These are phyloP conservation scores for Poeciliopsis infans DNA, from an alignment of 2,797 vertebrate genomes.

Conservation along the genomic window DNA sequence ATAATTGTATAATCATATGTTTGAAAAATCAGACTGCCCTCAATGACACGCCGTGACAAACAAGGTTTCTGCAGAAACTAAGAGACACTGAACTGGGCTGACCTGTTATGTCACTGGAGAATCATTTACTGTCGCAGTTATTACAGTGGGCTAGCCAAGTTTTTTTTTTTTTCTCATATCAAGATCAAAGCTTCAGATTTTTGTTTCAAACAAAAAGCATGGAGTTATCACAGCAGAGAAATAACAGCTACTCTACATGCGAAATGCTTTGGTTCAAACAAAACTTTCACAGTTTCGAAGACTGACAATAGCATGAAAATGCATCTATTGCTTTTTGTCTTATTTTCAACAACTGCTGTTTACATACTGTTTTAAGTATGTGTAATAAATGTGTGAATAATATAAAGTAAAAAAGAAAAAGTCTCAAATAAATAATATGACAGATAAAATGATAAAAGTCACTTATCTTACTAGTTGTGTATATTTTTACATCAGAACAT, in stretches of 20 bases:
- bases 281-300: neutral
- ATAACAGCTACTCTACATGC: neutral
- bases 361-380: neutral
- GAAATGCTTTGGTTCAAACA: neutral
- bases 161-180: slow-evolving; percentile 34
- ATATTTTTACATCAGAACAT: neutral
- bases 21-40: slow-evolving; percentile 25
- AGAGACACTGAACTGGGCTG: slow-evolving; percentile 28
- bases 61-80: slow-evolving; percentile 8
- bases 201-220: slow-evolving; percentile 33
- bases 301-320: slow-evolving; percentile 1
- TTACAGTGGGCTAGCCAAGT: slow-evolving; percentile 37
- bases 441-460: neutral
- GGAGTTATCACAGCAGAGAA: slow-evolving; percentile 11
- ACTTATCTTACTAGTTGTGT: neutral
- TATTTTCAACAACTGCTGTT: neutral
- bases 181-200: slow-evolving; percentile 48
- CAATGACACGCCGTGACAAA: slow-evolving; percentile 24
- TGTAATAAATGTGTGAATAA: neutral
- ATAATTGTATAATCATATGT: slow-evolving; percentile 3
- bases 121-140: slow-evolving; percentile 20
- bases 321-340: neutral
- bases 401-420: neutral
- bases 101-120: slow-evolving; percentile 46
- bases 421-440: neutral